Percentiles rank a stretch among this genome's conserved stretches.
Conservation (phyloP, 1,140 invertebrate genomes). For the Thaumatotibia leucotreta region DNA sequence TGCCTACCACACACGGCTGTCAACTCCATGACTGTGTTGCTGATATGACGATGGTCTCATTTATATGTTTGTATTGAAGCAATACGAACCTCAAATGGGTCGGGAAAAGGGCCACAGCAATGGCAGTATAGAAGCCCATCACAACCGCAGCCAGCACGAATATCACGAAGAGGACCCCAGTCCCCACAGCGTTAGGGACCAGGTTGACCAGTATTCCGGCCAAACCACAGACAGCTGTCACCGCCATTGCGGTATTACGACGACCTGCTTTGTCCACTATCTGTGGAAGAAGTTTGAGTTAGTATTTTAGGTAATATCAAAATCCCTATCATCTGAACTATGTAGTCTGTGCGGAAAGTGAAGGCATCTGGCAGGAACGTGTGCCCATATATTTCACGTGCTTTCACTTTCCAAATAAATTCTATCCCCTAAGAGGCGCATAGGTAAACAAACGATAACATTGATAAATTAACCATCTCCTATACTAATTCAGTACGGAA, state of each 20-base stretch:
- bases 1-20: conserved; percentile 26
- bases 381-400: too few relatives aligned
- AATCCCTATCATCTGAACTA: too few relatives aligned
- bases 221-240: conserved; percentile 28
- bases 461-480: too few relatives aligned
- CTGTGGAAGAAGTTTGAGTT: conserved; percentile 22
- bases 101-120: conserved; percentile 44
- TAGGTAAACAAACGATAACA: too few relatives aligned
- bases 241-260: conserved; percentile 40
- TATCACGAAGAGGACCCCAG: conserved; percentile 34
- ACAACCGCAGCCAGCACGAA: conserved; percentile 33
- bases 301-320: neutral
- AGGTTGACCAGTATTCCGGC: conserved; percentile 43
- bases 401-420: too few relatives aligned
- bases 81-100: conserved; percentile 44
- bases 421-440: too few relatives aligned
- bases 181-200: conserved; percentile 40
- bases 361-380: too few relatives aligned
- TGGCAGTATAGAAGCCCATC: conserved; percentile 45
- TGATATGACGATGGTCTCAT: too few relatives aligned
- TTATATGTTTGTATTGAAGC: too few relatives aligned
- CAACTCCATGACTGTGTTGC: conserved; percentile 40
- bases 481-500: too few relatives aligned
- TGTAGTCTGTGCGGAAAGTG: too few relatives aligned
- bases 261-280: conserved; percentile 35